phyloP scores from a whole-genome alignment of 2,113 vertebrate species.

The Callochromis pleurospilus region DNA sequence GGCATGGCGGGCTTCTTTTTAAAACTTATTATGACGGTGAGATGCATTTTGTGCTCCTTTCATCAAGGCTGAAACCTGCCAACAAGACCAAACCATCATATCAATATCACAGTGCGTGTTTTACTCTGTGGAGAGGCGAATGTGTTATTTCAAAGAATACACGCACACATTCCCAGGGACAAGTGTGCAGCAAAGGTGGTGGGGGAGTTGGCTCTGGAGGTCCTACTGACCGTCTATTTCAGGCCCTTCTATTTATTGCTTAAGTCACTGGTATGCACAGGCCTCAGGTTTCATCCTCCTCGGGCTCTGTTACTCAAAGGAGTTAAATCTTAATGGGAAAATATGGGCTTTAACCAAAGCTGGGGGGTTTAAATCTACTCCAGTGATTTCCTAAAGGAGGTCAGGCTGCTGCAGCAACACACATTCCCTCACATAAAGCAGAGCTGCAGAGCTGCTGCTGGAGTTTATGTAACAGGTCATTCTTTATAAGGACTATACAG shows the following conservation, averaged over 20 bases:
- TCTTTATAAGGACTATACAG: conserved; percentile 39
- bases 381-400: conserved; percentile 17
- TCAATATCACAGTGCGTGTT: not conserved
- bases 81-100: not conserved
- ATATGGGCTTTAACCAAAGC: conserved; percentile 3
- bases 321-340: conserved; percentile 14
- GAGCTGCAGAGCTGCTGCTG: not conserved
- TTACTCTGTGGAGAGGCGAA: not conserved
- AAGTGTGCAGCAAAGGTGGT: not conserved
- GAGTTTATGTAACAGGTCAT: conserved; percentile 53
- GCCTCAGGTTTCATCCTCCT: conserved; percentile 61
- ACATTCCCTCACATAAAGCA: not conserved
- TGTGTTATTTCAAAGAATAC: not conserved
- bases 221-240: conserved; percentile 66
- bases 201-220: not conserved
- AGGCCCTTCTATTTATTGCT: conserved; percentile 76
- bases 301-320: conserved; percentile 12
- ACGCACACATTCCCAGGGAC: not conserved
- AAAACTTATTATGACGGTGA: not conserved
- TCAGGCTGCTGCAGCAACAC: conserved; percentile 16
- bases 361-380: conserved; percentile 11
- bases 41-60: not conserved
- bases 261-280: conserved; percentile 58
- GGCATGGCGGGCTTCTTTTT: accelerated
- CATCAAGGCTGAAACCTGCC: not conserved